These are phyloP conservation scores for Schizotus pectinicornis DNA, from an alignment of 2,888 invertebrate species.

Conservation along the genomic window DNA sequence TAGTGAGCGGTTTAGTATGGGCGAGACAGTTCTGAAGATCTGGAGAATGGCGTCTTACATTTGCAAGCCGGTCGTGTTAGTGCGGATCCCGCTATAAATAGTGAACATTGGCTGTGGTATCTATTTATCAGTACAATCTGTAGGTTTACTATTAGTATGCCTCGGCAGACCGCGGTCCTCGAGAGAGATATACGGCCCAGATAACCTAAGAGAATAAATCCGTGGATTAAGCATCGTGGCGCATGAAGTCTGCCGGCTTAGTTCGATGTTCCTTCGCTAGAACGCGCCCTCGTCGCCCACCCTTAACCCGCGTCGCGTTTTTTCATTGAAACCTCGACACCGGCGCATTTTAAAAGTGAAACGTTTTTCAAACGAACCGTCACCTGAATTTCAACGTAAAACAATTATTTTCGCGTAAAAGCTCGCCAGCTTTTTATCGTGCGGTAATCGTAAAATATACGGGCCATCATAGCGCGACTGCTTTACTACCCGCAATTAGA, in stretches of 20 bases:
- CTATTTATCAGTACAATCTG: constrained; percentile 59
- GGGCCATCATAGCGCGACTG: neutral
- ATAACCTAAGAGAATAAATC: constrained; percentile 60
- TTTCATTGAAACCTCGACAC: constrained; percentile 28
- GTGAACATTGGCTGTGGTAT: constrained; percentile 56
- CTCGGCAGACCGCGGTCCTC: constrained; percentile 55
- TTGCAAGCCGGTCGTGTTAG: constrained; percentile 9
- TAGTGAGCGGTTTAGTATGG: constrained; percentile 2
- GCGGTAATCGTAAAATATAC: too few species aligned
- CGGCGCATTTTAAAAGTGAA: constrained; percentile 19
- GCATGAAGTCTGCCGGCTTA: constrained; percentile 49
- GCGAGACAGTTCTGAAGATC: neutral
- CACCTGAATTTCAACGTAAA: constrained; percentile 1
- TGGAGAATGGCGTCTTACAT: neutral
- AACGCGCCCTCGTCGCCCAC: constrained; percentile 14
- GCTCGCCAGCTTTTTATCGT: too few species aligned
- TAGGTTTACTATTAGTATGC: constrained; percentile 60
- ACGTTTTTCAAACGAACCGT: neutral
- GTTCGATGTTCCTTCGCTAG: constrained; percentile 29
- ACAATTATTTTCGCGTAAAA: neutral
- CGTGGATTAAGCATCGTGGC: constrained; percentile 54
- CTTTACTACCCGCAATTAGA: constrained; percentile 9
- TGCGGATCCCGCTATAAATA: constrained; percentile 51
- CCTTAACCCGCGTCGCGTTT: constrained; percentile 7
- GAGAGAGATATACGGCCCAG: constrained; percentile 57